Evolutionary conservation across 2,113 vertebrate species (phyloP), one percentile per base, ranked within the genome.

Genomic region (Gorsachius goisagi): DNA sequence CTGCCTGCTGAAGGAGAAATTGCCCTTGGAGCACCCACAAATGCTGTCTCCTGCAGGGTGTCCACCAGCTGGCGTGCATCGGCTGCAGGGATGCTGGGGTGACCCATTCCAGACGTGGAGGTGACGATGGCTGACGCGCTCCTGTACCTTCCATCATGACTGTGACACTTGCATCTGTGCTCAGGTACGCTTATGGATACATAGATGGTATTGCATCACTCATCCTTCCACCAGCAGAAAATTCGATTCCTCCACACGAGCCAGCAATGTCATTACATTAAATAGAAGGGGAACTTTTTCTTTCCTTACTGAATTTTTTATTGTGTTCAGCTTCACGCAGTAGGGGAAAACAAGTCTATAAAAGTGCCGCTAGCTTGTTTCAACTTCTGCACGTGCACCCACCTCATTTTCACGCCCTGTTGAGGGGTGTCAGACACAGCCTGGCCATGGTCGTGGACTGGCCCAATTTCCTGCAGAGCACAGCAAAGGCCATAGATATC

Each of bases 401-500:
- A 41, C 84, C 89, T 85, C 27, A 12, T 88, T 92, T 89, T 91
- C 87, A 78, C 19, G 0, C 81, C 74, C 35, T 76, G 45, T 49
- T 9, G 5, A 93, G 66, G 77, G 39, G 56, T 78, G 77, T 90
- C 83, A 83, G 62, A 82, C 11, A 0, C 59, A 73, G 88, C 86
- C 87, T 30, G 37, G 26, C 89, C 12, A 55, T 1, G 3, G 69
- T 59, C 27, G 1, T 14, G 68, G 69, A 68, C 83, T 49, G 73
- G 86, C 76, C 89, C 90, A 89, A 37, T 97, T 97, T 96, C 95
- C 94, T 92, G 69, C 77, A 72, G 94, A 89, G 77, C 23, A 14
- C 90, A 5, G 3, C 0, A 1, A 94, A 82, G 82, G 80, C 94
- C 11, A 4, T 15, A 68, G 90, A 62, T 95, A 93, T 68, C 96